Conservation (phyloP, 2,113 vertebrate genomes). For the Peromyscus polionotus region DNA sequence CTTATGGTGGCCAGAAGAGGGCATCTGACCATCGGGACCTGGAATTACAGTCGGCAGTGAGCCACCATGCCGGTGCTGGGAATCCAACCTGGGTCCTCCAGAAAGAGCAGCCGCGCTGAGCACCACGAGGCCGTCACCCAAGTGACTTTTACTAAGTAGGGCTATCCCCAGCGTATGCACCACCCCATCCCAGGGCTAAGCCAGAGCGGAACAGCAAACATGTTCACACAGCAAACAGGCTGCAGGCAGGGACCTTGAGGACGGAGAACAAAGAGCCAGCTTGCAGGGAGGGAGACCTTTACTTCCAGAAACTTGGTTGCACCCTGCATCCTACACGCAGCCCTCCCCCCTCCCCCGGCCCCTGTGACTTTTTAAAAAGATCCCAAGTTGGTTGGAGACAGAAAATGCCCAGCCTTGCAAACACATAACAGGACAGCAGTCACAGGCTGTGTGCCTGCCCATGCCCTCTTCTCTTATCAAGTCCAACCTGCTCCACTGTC, state of each 20-base stretch:
- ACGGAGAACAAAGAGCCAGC: slow-evolving; percentile 61
- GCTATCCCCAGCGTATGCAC: not conserved
- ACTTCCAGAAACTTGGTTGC: not conserved
- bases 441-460: not conserved
- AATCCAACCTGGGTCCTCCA: not conserved
- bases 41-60: not conserved
- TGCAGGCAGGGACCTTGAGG: slow-evolving; percentile 59
- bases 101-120: not conserved
- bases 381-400: not conserved
- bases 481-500: not conserved
- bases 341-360: too few species aligned
- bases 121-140: not conserved
- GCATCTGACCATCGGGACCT: not conserved
- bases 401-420: not conserved
- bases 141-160: not conserved
- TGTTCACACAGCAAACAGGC: slow-evolving; percentile 40
- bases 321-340: not conserved
- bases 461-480: not conserved
- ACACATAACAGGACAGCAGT: not conserved
- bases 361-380: not conserved
- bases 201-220: slow-evolving; percentile 29
- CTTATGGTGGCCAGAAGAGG: not conserved
- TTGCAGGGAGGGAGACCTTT: slow-evolving; percentile 10
- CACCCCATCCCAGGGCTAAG: not conserved
- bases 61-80: not conserved